Evolutionary conservation across 2,888 invertebrate species (phyloP).

Genomic region (Lasioglossum oenotherae): DNA sequence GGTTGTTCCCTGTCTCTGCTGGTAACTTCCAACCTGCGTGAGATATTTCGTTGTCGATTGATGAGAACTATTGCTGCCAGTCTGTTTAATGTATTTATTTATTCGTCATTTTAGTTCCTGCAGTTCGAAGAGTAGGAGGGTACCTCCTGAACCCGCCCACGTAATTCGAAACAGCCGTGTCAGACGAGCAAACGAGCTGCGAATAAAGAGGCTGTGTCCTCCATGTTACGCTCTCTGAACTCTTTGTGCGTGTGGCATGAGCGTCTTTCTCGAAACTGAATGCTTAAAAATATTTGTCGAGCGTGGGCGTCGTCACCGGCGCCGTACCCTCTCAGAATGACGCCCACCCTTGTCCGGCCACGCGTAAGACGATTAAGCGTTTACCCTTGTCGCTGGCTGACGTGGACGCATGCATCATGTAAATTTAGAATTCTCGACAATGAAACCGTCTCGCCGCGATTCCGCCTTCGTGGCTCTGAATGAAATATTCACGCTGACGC

Average conservation of each 20-base stretch:
- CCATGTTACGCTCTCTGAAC: neutral
- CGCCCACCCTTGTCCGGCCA: slow-evolving; percentile 42
- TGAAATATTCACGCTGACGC: slow-evolving; percentile 29
- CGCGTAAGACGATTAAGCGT: slow-evolving; percentile 48
- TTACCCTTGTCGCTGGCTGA: slow-evolving; percentile 48
- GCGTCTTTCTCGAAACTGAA: neutral
- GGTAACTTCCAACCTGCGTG: neutral
- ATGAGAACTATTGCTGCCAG: neutral
- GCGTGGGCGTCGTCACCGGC: slow-evolving; percentile 1
- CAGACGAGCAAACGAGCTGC: neutral
- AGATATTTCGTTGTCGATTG: neutral
- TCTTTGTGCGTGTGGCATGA: neutral
- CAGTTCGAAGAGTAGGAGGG: neutral
- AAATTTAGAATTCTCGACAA: slow-evolving; percentile 52
- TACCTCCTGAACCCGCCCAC: neutral
- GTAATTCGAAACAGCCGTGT: neutral
- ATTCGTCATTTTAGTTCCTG: neutral
- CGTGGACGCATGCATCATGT: slow-evolving; percentile 33
- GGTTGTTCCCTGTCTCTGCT: neutral
- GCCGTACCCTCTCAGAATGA: slow-evolving; percentile 37
- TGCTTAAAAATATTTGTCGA: slow-evolving; percentile 8
- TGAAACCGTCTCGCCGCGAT: slow-evolving; percentile 33
- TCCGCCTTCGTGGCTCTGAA: slow-evolving; percentile 25
- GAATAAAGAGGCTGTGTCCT: neutral
- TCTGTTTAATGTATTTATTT: neutral